Evolutionary conservation across 1,140 invertebrate species (phyloP).

Genomic region (Anoplophora glabripennis): DNA sequence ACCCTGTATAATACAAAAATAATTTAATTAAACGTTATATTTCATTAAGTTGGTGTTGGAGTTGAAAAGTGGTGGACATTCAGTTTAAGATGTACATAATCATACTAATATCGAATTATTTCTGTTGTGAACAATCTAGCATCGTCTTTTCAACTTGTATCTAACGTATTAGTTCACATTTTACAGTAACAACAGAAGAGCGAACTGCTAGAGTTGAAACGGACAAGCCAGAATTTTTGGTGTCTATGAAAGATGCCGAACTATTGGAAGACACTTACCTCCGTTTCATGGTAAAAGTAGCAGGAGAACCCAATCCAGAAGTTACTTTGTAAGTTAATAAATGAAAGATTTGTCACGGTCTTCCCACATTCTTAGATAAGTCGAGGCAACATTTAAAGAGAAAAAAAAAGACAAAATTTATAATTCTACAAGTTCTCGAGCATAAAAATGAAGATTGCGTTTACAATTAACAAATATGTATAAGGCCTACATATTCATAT

Average conservation of each 20-base stretch:
- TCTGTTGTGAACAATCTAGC: not conserved
- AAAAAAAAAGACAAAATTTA: not conserved
- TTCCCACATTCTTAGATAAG: not conserved
- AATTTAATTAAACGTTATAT: no score
- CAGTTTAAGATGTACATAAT: no score
- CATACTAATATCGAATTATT: not conserved
- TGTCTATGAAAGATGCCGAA: constrained; percentile 82
- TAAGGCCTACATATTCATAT: no score
- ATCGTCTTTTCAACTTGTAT: not conserved
- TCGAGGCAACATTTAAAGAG: not conserved
- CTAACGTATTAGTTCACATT: not conserved
- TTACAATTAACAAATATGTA: no score
- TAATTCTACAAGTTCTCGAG: no score
- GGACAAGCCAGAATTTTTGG: constrained; percentile 75
- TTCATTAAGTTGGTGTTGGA: no score
- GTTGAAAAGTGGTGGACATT: no score
- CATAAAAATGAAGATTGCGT: no score
- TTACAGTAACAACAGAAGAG: constrained; percentile 68
- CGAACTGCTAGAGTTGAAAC: constrained; percentile 65
- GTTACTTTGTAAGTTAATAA: constrained; percentile 75
- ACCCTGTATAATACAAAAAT: no score
- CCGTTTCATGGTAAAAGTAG: constrained; percentile 86
- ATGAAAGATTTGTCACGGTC: not conserved
- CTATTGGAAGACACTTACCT: constrained; percentile 82
- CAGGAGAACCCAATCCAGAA: constrained; percentile 79